A percentile compares a stretch with the other conserved stretches of the same genome.
phyloP scores from a whole-genome alignment of 2,113 vertebrate species.

The Cyprinodon tularosa region DNA sequence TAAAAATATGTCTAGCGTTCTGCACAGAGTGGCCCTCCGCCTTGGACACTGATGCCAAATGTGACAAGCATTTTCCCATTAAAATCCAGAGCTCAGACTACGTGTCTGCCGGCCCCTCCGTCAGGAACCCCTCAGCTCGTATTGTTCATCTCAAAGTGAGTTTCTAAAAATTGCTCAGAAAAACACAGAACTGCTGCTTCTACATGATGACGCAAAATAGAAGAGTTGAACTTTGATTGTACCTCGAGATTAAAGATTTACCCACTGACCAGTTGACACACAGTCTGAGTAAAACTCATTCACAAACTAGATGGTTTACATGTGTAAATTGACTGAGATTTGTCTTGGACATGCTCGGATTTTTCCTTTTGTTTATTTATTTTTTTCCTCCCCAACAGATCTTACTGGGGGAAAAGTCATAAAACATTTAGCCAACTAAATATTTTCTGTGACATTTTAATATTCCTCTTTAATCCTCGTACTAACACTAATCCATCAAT shows the following conservation, averaged over 20 bases:
- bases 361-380: background rate
- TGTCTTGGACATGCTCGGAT: background rate
- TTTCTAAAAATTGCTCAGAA: slow-evolving; percentile 7
- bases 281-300: slow-evolving; percentile 35
- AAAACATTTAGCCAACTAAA: slow-evolving; percentile 8
- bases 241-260: slow-evolving; percentile 57
- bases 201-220: background rate
- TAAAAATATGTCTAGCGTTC: slow-evolving; percentile 83
- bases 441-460: slow-evolving; percentile 43
- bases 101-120: slow-evolving; percentile 85
- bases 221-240: slow-evolving; percentile 4
- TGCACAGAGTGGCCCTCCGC: slow-evolving; percentile 92
- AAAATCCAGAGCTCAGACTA: slow-evolving; percentile 86
- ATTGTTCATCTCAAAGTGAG: slow-evolving; percentile 88
- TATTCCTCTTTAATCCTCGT: slow-evolving; percentile 49
- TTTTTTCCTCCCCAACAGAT: background rate
- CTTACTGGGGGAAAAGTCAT: background rate
- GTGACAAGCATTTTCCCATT: slow-evolving; percentile 88
- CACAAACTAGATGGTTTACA: slow-evolving; percentile 28
- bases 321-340: slow-evolving; percentile 20
- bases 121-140: slow-evolving; percentile 89
- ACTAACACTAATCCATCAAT: slow-evolving; percentile 36
- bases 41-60: slow-evolving; percentile 85
- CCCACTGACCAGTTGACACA: slow-evolving; percentile 42
- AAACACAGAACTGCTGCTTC: background rate